Evolutionary conservation across 2,797 vertebrate genomes (phyloP), one percentile per base, ranked within the genome.

Genomic region (Pangasius mekongensis): DNA sequence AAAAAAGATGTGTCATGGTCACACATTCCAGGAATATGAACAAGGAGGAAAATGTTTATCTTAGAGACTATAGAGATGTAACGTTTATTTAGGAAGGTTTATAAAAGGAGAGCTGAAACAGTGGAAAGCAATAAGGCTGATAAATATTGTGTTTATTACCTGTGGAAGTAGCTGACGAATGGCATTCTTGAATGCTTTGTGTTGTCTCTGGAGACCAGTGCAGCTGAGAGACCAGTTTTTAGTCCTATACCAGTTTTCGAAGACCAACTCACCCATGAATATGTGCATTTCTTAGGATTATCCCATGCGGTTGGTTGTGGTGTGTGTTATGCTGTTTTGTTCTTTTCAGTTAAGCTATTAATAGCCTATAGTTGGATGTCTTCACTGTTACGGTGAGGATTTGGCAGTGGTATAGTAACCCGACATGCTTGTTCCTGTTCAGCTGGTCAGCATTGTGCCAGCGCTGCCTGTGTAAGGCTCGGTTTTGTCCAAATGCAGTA

Each of bases 351-450:
- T 83, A 66, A 22, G 27, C 47, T 84, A 84, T 84, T 33, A 69
- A 84, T 84, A 84, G 62, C 43, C 9, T 83, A n/a, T 18, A 64
- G 24, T 83, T 43, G 81, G 81, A 83, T 39, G 33, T 62, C 36
- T 82, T 62, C 36, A 4, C 14, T 62, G 76, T 43, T 81, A 74
- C n/a, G 56, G 36, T 49, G 78, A 43, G 52, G 49, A 39, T 74
- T 56, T 83, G 54, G 64, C 52, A 83, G 52, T 24, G 47, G 66
- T 52, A 67, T 81, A 56, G 22, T 80, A 84, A 84, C 62, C 81
- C 87, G 4, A 78, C 71, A 9, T 87, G 71, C 71, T 80, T 88
- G 47, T 78, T 87, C 80, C 80, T 87, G 66, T n/a, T 85, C 80
- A 81, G 52, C 73, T 88, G 66, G 81, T 88, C 27, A 30, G n/a